phyloP scores from a whole-genome alignment of 2,797 vertebrate genomes.

The Amphiprion clarkii region DNA sequence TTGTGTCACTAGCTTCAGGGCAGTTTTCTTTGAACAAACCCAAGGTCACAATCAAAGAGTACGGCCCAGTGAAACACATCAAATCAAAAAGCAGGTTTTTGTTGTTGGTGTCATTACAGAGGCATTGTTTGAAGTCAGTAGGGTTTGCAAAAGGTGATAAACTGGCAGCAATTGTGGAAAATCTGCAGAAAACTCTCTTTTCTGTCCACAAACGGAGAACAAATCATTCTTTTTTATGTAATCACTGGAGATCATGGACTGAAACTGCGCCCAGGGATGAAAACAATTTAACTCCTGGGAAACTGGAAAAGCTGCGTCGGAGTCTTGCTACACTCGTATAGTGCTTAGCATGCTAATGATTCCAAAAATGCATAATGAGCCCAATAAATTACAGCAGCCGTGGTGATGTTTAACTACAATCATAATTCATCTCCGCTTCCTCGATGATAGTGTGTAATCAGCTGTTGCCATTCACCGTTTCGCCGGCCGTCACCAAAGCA shows the following conservation, averaged over 20 bases:
- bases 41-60: conserved; percentile 55
- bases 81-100: conserved; percentile 32
- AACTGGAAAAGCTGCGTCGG: conserved; percentile 17
- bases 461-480: conserved; percentile 47
- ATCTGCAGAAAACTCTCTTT: not conserved
- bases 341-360: conserved; percentile 48
- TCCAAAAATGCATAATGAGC: conserved; percentile 51
- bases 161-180: not conserved
- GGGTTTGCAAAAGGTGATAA: conserved; percentile 15
- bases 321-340: conserved; percentile 3
- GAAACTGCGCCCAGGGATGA: conserved; percentile 24
- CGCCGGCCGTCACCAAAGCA: conserved; percentile 24
- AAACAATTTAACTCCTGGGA: conserved; percentile 33
- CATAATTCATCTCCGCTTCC: conserved; percentile 55
- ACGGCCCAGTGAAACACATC: conserved; percentile 8
- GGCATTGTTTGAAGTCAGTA: conserved; percentile 10
- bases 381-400: conserved; percentile 41
- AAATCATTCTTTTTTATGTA: conserved; percentile 5
- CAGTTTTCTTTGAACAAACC: conserved; percentile 45
- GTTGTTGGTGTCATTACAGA: conserved; percentile 7
- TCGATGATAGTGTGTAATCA: conserved; percentile 47
- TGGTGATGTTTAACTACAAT: conserved; percentile 46
- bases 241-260: conserved; percentile 8
- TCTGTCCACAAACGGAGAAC: conserved; percentile 1
- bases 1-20: conserved; percentile 36